Base-by-base conservation (phyloP, 2,113 vertebrate genomes). In the Todiramphus chloris region DNA sequence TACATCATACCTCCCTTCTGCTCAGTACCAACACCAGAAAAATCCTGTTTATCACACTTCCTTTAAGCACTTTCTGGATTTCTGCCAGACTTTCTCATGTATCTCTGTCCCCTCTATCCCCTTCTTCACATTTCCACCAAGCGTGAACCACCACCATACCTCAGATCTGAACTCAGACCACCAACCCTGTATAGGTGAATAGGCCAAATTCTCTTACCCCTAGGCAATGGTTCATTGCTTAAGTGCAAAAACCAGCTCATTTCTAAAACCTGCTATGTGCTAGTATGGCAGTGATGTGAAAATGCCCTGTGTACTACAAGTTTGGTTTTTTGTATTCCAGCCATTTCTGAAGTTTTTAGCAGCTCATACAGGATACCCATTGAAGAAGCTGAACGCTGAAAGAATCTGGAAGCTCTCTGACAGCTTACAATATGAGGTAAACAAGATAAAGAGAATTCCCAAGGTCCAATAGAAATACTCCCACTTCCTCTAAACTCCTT, bases 361-460 rank as follows among this genome's bases (percentile, higher is more conserved):
- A 76, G 53, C 51, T 55, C 70, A 95, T 41, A 97, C 96, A 50
- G 96, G 97, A 75, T 97, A 95, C 20, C 44, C 86, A 53, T 2
- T 91, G 72, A 96, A 93, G 43, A 88, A 92, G 31, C 10, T 97
- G 63, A 93, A 74, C 63, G 44, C 72, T 27, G 81, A 83, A 79
- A 92, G 75, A 81, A 87, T 95, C 28, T 93, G 81, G 96, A 97
- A 93, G 63, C 82, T 96, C 76, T 90, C 91, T 64, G 97, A 97
- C 73, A 94, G 95, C 66, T 91, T 97, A 77, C 72, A 94, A 5
- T 93, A 94, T 88, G 96, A 97, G 97, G 97, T 97, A 97, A 94
- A 85, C 24, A 83, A 83, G 15, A 41, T 5, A 74, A 69, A 69
- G 43, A 68, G 59, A 80, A 86, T 51, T 50, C 28, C 27, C 19